Evolutionary conservation across 2,888 invertebrate species (phyloP).

Genomic region (Athalia cordata): DNA sequence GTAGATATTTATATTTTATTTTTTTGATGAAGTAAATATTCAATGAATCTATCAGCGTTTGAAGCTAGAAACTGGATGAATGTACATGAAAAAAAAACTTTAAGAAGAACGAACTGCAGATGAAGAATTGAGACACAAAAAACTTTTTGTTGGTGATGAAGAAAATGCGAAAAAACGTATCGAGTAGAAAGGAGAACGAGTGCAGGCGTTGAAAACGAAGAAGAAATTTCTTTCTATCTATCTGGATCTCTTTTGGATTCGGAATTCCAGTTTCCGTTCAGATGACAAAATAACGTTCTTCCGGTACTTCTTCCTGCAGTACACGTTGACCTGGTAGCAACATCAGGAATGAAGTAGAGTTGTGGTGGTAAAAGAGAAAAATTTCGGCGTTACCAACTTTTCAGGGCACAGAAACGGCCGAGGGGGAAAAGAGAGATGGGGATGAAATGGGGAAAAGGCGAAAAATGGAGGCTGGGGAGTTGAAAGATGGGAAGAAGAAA

Average conservation of each 20-base stretch:
- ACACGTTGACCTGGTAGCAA: not conserved
- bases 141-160: slow-evolving; percentile 8
- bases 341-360: too few relatives aligned
- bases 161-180: not conserved
- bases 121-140: not conserved
- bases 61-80: too few relatives aligned
- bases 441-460: too few relatives aligned
- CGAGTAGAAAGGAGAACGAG: slow-evolving; percentile 1
- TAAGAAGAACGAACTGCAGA: too few relatives aligned
- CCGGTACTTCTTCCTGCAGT: slow-evolving; percentile 16
- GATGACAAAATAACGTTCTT: slow-evolving; percentile 31
- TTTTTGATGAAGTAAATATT: too few relatives aligned
- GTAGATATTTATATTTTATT: too few relatives aligned
- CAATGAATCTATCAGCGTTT: too few relatives aligned
- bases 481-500: not conserved
- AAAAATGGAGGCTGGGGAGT: too few relatives aligned
- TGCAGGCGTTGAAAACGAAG: not conserved
- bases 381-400: slow-evolving; percentile 17
- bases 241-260: slow-evolving; percentile 28
- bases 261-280: slow-evolving; percentile 41
- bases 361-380: not conserved
- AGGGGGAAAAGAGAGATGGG: too few relatives aligned
- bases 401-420: not conserved
- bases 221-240: slow-evolving; percentile 33
- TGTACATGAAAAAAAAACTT: too few relatives aligned